Conservation (phyloP, 2,113 vertebrate genomes). For the Hiodon alosoides region DNA sequence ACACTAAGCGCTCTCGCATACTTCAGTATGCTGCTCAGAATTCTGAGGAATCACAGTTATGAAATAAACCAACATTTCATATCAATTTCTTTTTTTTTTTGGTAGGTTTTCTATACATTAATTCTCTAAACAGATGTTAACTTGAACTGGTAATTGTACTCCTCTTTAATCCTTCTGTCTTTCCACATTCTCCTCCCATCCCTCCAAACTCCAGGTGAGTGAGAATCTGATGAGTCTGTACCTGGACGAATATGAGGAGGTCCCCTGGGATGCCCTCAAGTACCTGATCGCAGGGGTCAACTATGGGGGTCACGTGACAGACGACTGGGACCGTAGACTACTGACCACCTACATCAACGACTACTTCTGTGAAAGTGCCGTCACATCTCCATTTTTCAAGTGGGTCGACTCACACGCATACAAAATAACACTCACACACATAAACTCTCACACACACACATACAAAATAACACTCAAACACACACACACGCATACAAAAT, state of each 20-base stretch:
- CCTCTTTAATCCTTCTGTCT: background rate
- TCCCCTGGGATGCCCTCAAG: conserved; percentile 82
- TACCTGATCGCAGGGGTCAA: conserved; percentile 77
- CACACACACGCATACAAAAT: background rate
- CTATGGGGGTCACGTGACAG: conserved; percentile 82
- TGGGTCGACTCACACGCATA: conserved; percentile 40
- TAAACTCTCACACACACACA: conserved; percentile 4
- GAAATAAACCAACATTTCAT: background rate
- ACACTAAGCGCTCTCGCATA: too few species aligned
- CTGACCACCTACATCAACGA: conserved; percentile 80
- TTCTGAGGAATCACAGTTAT: background rate
- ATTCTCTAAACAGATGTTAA: background rate
- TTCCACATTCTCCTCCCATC: background rate
- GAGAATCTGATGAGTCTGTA: conserved; percentile 78
- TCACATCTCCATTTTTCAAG: conserved; percentile 64
- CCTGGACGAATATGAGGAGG: conserved; percentile 76
- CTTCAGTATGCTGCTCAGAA: too few species aligned
- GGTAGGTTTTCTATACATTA: background rate
- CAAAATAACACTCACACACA: background rate
- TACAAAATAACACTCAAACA: conserved; percentile 19
- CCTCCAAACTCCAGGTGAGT: conserved; percentile 58
- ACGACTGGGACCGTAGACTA: conserved; percentile 81
- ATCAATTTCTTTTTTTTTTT: background rate
- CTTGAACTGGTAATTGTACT: background rate
- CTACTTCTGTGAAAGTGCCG: conserved; percentile 73